Evolutionary conservation across 2,888 invertebrate species (phyloP), one percentile per base, ranked within the genome.

Genomic region (Drosophila anceps): DNA sequence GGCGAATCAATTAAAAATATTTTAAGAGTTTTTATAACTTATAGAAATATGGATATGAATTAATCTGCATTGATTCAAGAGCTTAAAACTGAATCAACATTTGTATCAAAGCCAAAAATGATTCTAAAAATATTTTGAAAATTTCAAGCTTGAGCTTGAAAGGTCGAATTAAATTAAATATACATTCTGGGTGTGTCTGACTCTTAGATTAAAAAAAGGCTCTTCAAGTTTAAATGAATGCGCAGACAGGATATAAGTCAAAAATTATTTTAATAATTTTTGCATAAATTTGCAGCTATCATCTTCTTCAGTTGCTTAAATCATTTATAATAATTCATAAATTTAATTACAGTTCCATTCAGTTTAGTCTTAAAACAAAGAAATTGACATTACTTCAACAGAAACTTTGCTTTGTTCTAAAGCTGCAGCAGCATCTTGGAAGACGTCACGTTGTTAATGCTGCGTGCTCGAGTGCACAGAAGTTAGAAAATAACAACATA

Each of bases 401-500:
- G 8, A 15, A 27, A 27, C 8, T 46, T 9, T 1, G 48, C 10
- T n/a, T 29, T 48, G 48, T 29, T 48, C 29, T 29, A 48, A 29
- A 48, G 48, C 44, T 15, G 15, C 24, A 41, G 24, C 48, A 29
- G 29, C 33, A 33, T 33, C 50, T 33, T 20, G 13, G 31, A 18
- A 13, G 18, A 31, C 7, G 33, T 12, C 31, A 7, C 13, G 31
- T 31, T 31, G 50, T 13, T 50, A 18, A 50, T 31, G 31, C 10
- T 31, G 41, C 41, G 10, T 20, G 41, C 20, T 57, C 58, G 44
- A 51, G 37, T 31, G 31, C 12, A 6, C 31, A 18, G 39, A 33
- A 53, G 43, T 66, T 66, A 12, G 20, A 39, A 53, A 58, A 18
- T 31, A 29, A 51, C 39, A 53, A 33, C 66, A 67, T 44, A 51